Conservation (phyloP, 2,797 vertebrate genomes). For the Sebastiscus albofasciatus region DNA sequence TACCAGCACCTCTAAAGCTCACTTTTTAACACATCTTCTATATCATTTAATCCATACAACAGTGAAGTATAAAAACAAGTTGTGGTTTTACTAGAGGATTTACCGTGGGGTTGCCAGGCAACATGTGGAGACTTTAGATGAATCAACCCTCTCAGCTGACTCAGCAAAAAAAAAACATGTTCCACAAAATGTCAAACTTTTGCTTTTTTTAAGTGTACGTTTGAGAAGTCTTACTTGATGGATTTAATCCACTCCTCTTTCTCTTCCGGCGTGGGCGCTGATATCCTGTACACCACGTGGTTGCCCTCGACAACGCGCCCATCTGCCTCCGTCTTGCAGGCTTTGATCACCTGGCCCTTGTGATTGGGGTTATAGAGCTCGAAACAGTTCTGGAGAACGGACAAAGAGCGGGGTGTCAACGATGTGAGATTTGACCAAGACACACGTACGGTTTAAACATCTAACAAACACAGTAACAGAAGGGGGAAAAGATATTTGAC, state of each 20-base stretch:
- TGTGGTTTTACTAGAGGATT: background rate
- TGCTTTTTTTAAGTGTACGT: background rate
- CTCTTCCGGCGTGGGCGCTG: conserved; percentile 95
- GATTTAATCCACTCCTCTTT: conserved; percentile 99
- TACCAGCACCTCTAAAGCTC: background rate
- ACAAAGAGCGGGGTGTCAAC: background rate
- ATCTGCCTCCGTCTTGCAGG: conserved; percentile 97
- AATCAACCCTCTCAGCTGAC: background rate
- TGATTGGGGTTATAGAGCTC: conserved; percentile 97
- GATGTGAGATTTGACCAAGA: background rate
- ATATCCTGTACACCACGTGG: conserved; percentile 97
- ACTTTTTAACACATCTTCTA: background rate
- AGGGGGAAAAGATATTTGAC: background rate
- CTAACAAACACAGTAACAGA: background rate
- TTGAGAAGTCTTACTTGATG: conserved; percentile 88
- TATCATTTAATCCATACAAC: background rate
- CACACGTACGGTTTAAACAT: background rate
- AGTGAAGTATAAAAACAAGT: background rate
- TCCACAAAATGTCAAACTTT: background rate
- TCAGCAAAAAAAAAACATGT: background rate
- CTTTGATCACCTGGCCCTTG: conserved; percentile 98
- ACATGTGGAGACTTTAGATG: background rate
- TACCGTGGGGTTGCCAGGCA: background rate
- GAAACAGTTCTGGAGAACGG: conserved; percentile 91
- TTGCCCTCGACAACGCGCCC: conserved; percentile 97